These are phyloP conservation scores for Agonopterix subpropinquella DNA, from an alignment of 2,888 invertebrate genomes.

Conservation along the genomic window DNA sequence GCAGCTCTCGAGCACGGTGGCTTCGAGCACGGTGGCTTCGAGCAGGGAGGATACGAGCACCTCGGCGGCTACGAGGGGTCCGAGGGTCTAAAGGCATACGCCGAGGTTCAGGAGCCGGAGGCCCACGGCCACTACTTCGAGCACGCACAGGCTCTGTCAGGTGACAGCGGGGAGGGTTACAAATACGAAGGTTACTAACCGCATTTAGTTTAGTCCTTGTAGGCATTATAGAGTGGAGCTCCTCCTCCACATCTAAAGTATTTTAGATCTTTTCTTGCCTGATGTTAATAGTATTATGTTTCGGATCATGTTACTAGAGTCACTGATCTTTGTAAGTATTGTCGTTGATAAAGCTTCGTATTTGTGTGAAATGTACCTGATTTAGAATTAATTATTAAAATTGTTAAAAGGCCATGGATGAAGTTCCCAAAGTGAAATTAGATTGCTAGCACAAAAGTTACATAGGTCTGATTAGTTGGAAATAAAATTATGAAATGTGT, in stretches of 20 bases:
- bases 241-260: conserved; percentile 30
- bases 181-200: conserved; percentile 58
- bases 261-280: conserved; percentile 55
- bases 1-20: conserved; percentile 35
- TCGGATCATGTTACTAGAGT: conserved; percentile 24
- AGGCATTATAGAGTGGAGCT: conserved; percentile 27
- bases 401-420: not conserved
- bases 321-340: conserved; percentile 30
- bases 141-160: conserved; percentile 42
- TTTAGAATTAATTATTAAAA: conserved; percentile 26
- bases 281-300: conserved; percentile 33
- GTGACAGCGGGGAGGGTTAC: conserved; percentile 53
- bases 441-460: conserved; percentile 20
- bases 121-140: conserved; percentile 49
- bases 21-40: conserved; percentile 10
- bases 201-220: conserved; percentile 26
- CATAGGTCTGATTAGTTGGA: conserved; percentile 11
- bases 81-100: conserved; percentile 55
- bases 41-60: conserved; percentile 23
- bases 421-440: conserved; percentile 7
- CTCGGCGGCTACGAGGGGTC: conserved; percentile 29
- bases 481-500: conserved; percentile 23
- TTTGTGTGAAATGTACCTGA: conserved; percentile 58
- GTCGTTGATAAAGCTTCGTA: conserved; percentile 25
- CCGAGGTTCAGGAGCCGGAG: conserved; percentile 47